Evolutionary conservation across 2,888 invertebrate species (phyloP).

Genomic region (Drosophila melanosoma): DNA sequence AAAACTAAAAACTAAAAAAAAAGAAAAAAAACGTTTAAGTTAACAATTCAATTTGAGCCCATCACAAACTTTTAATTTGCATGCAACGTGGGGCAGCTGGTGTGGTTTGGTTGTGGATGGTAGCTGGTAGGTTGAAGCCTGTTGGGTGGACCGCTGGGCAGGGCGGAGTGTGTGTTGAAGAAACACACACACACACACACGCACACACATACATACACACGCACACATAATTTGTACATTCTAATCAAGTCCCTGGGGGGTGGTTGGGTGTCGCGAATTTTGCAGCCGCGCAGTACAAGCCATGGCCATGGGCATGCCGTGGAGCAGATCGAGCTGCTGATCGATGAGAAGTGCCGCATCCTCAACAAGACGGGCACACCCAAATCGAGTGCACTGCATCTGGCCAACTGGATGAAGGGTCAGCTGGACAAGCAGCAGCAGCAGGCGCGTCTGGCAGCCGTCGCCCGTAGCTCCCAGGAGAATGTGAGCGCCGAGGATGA

Average conservation of each 20-base stretch:
- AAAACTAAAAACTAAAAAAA: conserved; percentile 13
- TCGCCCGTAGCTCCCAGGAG: conserved; percentile 76
- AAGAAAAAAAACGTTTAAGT: background rate
- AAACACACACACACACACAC: background rate
- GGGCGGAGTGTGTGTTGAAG: background rate
- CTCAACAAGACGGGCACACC: conserved; percentile 88
- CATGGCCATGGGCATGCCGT: conserved; percentile 75
- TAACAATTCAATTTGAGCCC: conserved; percentile 78
- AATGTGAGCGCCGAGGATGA: conserved; percentile 84
- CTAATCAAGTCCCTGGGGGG: conserved; percentile 19
- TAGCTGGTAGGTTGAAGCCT: background rate
- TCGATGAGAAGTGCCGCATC: conserved; percentile 88
- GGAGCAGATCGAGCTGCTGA: conserved; percentile 87
- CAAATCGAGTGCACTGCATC: conserved; percentile 90
- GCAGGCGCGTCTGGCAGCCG: conserved; percentile 82
- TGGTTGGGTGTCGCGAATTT: conserved; percentile 13
- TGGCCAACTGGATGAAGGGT: conserved; percentile 93
- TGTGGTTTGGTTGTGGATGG: conserved; percentile 36
- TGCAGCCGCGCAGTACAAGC: conserved; percentile 60
- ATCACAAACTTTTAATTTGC: conserved; percentile 84
- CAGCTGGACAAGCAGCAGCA: conserved; percentile 88
- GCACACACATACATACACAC: background rate
- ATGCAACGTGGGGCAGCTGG: conserved; percentile 46
- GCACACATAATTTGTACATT: conserved; percentile 1
- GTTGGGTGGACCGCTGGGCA: background rate